phyloP scores from a whole-genome alignment of 2,113 vertebrate species.

The Cheilinus undulatus region DNA sequence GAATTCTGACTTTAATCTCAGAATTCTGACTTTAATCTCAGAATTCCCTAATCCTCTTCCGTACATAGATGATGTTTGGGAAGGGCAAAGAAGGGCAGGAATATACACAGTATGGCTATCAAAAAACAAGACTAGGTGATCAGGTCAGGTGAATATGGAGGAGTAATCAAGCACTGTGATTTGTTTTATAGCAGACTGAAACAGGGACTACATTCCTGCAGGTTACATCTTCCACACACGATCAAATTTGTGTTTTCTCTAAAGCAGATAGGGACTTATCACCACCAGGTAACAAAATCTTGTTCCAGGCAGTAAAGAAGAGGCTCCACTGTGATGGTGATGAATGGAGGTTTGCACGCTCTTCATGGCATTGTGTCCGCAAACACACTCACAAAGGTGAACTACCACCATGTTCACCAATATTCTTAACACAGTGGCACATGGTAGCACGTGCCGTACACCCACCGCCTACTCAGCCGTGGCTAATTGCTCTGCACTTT shows the following conservation, averaged over 20 bases:
- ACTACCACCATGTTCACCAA: constrained; percentile 68
- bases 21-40: no score
- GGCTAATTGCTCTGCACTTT: constrained; percentile 82
- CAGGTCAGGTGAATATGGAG: no score
- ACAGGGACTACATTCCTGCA: not conserved
- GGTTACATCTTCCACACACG: no score
- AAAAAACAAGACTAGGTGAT: no score
- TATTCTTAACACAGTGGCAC: constrained; percentile 65
- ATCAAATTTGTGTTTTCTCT: constrained; percentile 51
- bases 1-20: no score
- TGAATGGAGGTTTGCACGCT: constrained; percentile 49
- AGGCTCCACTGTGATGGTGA: constrained; percentile 48
- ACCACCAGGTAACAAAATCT: constrained; percentile 42
- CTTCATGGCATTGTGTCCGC: constrained; percentile 55
- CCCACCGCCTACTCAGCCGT: constrained; percentile 70
- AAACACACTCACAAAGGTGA: constrained; percentile 48
- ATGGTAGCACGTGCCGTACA: constrained; percentile 46
- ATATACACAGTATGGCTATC: no score
- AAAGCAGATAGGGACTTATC: constrained; percentile 39
- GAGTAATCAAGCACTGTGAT: not conserved
- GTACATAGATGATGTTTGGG: no score
- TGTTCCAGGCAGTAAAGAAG: constrained; percentile 51
- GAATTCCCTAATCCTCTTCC: no score
- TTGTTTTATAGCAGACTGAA: not conserved
- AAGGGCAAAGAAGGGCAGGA: no score